Evolutionary conservation across 2,888 invertebrate genomes (phyloP).

Genomic region (Apodemia zela): DNA sequence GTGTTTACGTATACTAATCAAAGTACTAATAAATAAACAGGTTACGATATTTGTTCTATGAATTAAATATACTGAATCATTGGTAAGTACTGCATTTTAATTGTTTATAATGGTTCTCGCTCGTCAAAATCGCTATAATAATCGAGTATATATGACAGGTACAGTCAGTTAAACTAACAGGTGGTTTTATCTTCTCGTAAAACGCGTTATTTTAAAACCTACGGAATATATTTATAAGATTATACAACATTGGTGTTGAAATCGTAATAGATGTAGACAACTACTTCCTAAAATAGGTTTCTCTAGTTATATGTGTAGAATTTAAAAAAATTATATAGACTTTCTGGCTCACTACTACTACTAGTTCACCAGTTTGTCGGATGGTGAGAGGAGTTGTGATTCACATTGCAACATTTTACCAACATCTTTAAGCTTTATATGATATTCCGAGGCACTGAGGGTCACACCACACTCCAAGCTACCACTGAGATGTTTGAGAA

Average conservation of each 20-base stretch:
- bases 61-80: constrained; percentile 2
- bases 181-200: constrained; percentile 5
- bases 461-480: too few relatives aligned
- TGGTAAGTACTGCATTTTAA: background rate
- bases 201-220: background rate
- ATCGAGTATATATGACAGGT: background rate
- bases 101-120: background rate
- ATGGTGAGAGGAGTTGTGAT: too few relatives aligned
- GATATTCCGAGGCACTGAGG: too few relatives aligned
- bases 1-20: constrained; percentile 11
- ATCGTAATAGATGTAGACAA: too few relatives aligned
- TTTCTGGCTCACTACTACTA: too few relatives aligned
- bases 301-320: too few relatives aligned
- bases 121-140: background rate
- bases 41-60: background rate
- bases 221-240: background rate
- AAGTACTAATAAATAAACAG: constrained; percentile 6
- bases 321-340: too few relatives aligned
- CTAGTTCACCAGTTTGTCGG: too few relatives aligned
- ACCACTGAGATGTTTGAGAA: too few relatives aligned
- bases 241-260: background rate
- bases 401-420: too few relatives aligned
- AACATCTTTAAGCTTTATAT: too few relatives aligned
- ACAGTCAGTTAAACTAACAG: constrained; percentile 8
- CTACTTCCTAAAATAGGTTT: too few relatives aligned